phyloP scores from a whole-genome alignment of 92 coral and sea anemone genomes.

The Palythoa caribaeorum region DNA sequence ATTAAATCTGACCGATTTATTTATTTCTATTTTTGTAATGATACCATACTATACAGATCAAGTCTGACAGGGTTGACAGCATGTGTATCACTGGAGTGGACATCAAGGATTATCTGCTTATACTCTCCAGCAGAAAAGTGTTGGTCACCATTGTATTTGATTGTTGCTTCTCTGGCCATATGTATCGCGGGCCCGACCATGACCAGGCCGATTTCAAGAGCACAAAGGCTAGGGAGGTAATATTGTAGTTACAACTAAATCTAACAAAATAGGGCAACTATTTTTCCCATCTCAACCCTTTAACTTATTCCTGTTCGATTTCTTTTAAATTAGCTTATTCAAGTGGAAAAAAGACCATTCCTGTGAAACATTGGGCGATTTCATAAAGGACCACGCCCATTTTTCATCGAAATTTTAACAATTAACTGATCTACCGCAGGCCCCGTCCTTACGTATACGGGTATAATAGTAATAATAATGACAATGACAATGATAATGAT shows the following conservation, averaged over 20 bases:
- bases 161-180: conserved; percentile 31
- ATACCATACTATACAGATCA: neutral
- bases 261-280: neutral
- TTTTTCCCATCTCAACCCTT: no score
- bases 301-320: no score
- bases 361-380: no score
- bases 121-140: conserved; percentile 2
- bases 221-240: conserved; percentile 11
- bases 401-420: no score
- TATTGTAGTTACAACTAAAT: neutral
- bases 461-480: no score
- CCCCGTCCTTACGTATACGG: no score
- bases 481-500: no score
- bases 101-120: neutral
- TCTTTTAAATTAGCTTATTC: no score
- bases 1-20: no score
- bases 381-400: no score
- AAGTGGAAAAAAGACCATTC: no score
- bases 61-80: neutral
- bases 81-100: conserved; percentile 4
- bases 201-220: conserved; percentile 7
- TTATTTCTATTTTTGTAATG: neutral
- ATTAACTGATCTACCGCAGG: no score
- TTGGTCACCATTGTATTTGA: conserved; percentile 12
- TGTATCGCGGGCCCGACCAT: conserved; percentile 30